Conservation (phyloP, 1,140 invertebrate genomes). For the Brachionus manjavacas region DNA sequence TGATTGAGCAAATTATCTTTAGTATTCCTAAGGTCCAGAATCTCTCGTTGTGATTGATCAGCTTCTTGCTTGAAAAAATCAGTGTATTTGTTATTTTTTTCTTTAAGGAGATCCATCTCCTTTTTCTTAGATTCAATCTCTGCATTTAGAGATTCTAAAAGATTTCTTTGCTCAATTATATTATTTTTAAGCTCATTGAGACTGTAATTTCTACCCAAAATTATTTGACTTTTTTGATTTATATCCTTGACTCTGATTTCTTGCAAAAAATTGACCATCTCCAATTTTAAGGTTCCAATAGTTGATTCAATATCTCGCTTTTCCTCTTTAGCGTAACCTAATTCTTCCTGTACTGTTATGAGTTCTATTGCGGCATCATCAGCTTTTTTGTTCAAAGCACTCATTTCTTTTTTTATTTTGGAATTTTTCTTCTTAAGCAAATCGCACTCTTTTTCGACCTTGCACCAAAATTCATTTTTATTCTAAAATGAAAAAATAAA, state of each 20-base stretch:
- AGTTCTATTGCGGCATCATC: slow-evolving; percentile 19
- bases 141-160: not conserved
- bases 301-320: not conserved
- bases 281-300: not conserved
- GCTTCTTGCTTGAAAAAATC: not conserved
- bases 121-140: slow-evolving; percentile 21
- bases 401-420: slow-evolving; percentile 21
- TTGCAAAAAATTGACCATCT: slow-evolving; percentile 39
- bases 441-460: slow-evolving; percentile 12
- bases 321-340: not conserved
- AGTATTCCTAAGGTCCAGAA: not conserved
- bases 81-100: slow-evolving; percentile 20
- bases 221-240: not conserved
- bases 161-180: slow-evolving; percentile 8
- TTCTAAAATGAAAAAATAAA: not conserved
- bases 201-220: not conserved
- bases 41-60: not conserved
- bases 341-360: not conserved
- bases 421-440: not conserved
- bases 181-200: not conserved
- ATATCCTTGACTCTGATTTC: not conserved
- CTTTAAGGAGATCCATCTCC: slow-evolving; percentile 12
- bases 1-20: slow-evolving; percentile 1
- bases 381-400: slow-evolving; percentile 23
- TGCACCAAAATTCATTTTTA: not conserved